A percentile compares a stretch with the other conserved stretches of the same genome.
Evolutionary conservation across 37 sponge, comb jelly and placozoan genomes (phyloP).

Genomic region (Theonella swinhoei): DNA sequence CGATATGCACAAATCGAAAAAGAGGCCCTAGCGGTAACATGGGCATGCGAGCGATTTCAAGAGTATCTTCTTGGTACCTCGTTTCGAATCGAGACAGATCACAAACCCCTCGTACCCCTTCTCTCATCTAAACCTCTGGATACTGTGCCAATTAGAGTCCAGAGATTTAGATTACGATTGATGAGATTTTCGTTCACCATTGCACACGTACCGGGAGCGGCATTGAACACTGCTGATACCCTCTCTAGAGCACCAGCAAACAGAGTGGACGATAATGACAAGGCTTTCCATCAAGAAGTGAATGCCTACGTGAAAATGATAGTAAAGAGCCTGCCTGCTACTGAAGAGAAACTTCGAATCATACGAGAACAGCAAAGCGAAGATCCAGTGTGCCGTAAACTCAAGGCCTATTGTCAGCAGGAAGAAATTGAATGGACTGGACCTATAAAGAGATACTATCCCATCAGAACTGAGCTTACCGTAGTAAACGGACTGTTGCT

Average conservation of each 20-base stretch:
- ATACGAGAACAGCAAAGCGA: not conserved
- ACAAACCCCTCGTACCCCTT: constrained; percentile 51
- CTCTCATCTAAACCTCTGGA: constrained; percentile 15
- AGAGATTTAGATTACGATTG: not conserved
- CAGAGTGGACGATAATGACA: not conserved
- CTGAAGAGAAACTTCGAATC: not conserved
- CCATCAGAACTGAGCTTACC: not conserved
- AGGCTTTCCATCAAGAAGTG: not conserved
- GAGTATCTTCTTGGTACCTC: constrained; percentile 3
- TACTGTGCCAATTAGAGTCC: too few species aligned
- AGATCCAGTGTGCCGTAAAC: not conserved
- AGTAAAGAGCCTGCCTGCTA: not conserved
- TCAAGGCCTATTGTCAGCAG: too few species aligned
- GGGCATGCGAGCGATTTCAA: constrained; percentile 31
- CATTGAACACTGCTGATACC: constrained; percentile 7
- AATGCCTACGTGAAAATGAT: not conserved
- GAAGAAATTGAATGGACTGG: too few species aligned
- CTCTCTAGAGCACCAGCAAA: constrained; percentile 7
- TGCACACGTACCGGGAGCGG: not conserved
- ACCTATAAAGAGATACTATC: too few species aligned
- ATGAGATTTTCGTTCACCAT: not conserved
- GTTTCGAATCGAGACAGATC: constrained; percentile 30
- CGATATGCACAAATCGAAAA: constrained; percentile 54
- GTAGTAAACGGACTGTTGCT: not conserved
- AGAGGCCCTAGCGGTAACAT: constrained; percentile 27